Evolutionary conservation across 2,888 invertebrate species (phyloP).

Genomic region (Cheilosia vernalis): DNA sequence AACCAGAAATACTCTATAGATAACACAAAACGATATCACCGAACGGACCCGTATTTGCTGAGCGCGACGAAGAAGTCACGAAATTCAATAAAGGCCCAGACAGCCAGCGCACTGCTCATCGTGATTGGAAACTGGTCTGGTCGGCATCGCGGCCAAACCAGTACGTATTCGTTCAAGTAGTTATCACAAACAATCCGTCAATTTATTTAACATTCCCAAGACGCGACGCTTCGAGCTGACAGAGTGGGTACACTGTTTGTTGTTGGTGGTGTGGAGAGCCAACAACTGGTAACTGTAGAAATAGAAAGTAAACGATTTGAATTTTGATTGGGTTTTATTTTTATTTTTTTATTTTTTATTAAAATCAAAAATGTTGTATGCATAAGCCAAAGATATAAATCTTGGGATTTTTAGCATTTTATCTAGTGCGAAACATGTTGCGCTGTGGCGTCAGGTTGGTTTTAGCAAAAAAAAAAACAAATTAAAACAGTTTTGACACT

Average conservation of each 20-base stretch:
- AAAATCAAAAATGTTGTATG: constrained; percentile 4
- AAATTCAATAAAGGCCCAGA: constrained; percentile 62
- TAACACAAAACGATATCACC: constrained; percentile 16
- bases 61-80: constrained; percentile 24
- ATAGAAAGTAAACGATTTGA: constrained; percentile 70
- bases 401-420: constrained; percentile 35
- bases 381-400: constrained; percentile 35
- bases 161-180: constrained; percentile 51
- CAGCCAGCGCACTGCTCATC: constrained; percentile 11
- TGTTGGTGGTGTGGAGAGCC: constrained; percentile 7
- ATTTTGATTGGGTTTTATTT: constrained; percentile 42
- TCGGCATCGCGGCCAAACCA: constrained; percentile 55
- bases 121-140: constrained; percentile 65
- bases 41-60: constrained; percentile 26
- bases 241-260: neutral
- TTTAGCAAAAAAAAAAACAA: neutral
- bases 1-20: constrained; percentile 51
- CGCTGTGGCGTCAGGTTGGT: constrained; percentile 21
- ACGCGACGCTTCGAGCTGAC: constrained; percentile 45
- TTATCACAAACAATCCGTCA: constrained; percentile 54
- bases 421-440: constrained; percentile 42
- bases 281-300: constrained; percentile 56
- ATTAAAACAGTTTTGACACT: constrained; percentile 2
- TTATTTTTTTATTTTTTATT: constrained; percentile 21
- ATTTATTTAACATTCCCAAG: constrained; percentile 64